These are phyloP conservation scores for Lamprotornis superbus DNA, from an alignment of 2,113 vertebrate species.

Conservation along the genomic window DNA sequence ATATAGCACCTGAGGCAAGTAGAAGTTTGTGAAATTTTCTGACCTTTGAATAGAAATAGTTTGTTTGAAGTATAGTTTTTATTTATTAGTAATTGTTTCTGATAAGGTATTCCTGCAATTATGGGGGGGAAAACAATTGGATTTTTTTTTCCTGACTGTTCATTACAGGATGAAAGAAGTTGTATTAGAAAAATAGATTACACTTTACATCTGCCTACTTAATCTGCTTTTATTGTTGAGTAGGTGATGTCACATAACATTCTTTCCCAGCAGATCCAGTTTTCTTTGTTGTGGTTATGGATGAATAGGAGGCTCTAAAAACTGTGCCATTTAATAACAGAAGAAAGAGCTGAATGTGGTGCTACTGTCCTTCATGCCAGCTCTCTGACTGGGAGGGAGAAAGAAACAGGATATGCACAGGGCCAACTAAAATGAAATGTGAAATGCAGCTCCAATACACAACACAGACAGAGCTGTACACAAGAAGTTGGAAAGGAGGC, in stretches of 20 bases:
- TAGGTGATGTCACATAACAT: neutral
- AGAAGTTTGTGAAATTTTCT: slow-evolving; percentile 40
- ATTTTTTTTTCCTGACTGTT: neutral
- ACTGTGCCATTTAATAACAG: neutral
- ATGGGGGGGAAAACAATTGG: fast-evolving
- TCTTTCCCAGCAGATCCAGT: neutral
- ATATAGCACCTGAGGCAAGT: neutral
- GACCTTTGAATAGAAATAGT: neutral
- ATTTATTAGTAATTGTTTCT: neutral
- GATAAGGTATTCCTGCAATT: neutral
- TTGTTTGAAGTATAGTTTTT: neutral
- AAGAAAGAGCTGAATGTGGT: neutral
- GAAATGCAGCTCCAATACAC: neutral
- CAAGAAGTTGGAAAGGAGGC: neutral
- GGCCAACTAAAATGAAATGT: neutral
- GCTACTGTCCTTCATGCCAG: neutral
- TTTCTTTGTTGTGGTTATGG: neutral
- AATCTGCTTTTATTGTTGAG: neutral
- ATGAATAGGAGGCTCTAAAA: neutral
- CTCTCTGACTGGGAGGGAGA: neutral
- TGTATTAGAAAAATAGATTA: neutral
- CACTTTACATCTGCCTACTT: neutral
- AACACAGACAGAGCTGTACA: neutral
- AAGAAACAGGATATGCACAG: neutral
- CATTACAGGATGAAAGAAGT: neutral